phyloP scores from a whole-genome alignment of 2,113 vertebrate species.

The Seriola dumerili region DNA sequence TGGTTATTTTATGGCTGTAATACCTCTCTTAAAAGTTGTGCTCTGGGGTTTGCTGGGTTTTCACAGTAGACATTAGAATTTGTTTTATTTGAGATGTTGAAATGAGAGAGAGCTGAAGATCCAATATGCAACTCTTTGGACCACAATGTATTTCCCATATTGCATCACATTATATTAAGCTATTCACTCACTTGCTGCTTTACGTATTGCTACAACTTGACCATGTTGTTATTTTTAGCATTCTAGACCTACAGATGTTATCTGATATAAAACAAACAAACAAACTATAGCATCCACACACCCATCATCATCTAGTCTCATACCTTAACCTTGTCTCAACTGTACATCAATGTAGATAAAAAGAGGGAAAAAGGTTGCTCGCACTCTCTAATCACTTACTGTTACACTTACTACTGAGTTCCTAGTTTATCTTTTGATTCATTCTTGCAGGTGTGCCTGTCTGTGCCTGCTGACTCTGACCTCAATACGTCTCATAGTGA shows the following conservation, averaged over 20 bases:
- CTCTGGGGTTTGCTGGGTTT: neutral
- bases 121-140: neutral
- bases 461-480: slow-evolving; percentile 13
- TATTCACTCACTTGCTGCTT: neutral
- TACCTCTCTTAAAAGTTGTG: neutral
- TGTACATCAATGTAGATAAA: too few relatives aligned
- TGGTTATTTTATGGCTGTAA: neutral
- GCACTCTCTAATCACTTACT: neutral
- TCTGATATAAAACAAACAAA: too few relatives aligned
- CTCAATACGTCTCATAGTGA: slow-evolving; percentile 16
- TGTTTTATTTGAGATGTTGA: neutral
- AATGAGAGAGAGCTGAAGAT: neutral
- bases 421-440: neutral
- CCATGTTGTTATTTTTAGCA: too few relatives aligned
- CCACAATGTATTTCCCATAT: neutral
- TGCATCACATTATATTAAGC: neutral
- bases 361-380: neutral
- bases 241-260: too few relatives aligned
- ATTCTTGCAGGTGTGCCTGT: neutral
- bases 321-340: too few relatives aligned
- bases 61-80: neutral
- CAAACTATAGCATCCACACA: too few relatives aligned
- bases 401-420: too few relatives aligned
- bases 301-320: too few relatives aligned
- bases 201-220: too few relatives aligned